These are phyloP conservation scores for Drosophila pruinosa DNA, from an alignment of 1,140 invertebrate species.

Conservation along the genomic window DNA sequence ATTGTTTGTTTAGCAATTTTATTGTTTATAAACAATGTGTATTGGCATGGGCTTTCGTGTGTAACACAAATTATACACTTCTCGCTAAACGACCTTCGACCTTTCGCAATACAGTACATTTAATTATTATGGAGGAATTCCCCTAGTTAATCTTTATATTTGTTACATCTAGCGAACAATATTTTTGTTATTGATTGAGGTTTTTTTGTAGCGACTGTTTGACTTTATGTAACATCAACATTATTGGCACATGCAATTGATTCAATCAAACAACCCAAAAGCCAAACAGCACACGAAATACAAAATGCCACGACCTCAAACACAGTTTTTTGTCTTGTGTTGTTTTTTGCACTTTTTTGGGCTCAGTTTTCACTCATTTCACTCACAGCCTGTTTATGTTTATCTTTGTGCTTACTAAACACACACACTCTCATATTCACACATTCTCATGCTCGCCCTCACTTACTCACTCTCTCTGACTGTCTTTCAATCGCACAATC, in stretches of 20 bases:
- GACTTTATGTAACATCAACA: neutral
- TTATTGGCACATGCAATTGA: neutral
- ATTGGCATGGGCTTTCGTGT: neutral
- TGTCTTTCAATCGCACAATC: neutral
- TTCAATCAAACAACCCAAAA: neutral
- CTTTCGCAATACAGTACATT: neutral
- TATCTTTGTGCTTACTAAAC: slow-evolving; percentile 30
- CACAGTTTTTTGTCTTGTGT: neutral
- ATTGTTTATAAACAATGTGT: neutral
- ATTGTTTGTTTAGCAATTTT: slow-evolving; percentile 1
- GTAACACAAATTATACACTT: neutral
- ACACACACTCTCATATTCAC: neutral
- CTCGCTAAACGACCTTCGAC: neutral
- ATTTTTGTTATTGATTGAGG: neutral
- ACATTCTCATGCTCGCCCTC: slow-evolving; percentile 23
- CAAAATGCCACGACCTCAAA: neutral
- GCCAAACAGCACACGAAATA: neutral
- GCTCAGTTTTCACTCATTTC: slow-evolving; percentile 45
- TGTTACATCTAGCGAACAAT: neutral
- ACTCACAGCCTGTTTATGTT: slow-evolving; percentile 62
- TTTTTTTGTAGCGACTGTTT: neutral
- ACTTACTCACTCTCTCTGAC: slow-evolving; percentile 9
- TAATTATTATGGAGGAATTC: neutral
- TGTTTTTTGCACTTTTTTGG: slow-evolving; percentile 25
- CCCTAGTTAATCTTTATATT: neutral